Evolutionary conservation across 2,888 invertebrate genomes (phyloP).

Genomic region (Melanargia galathea): DNA sequence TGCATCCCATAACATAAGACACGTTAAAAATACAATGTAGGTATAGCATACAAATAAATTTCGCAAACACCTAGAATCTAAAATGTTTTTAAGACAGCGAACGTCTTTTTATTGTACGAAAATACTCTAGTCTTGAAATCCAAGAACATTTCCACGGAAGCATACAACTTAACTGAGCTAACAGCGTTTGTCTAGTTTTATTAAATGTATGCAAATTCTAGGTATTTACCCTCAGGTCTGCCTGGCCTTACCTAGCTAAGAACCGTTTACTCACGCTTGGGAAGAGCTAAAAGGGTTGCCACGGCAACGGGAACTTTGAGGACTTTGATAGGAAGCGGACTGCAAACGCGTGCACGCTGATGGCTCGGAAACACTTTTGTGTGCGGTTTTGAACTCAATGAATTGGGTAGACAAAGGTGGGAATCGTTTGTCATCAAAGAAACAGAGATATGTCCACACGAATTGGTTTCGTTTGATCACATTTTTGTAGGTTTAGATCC

Average conservation of each 20-base stretch:
- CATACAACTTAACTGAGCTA: conserved; percentile 26
- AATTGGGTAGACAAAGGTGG: conserved; percentile 15
- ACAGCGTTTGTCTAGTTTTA: conserved; percentile 23
- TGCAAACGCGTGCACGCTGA: conserved; percentile 33
- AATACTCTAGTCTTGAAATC: background rate
- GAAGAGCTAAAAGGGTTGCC: conserved; percentile 33
- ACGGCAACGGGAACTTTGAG: conserved; percentile 32
- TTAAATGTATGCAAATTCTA: conserved; percentile 26
- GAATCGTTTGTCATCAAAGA: conserved; percentile 17
- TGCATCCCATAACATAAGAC: too few relatives aligned
- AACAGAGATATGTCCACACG: conserved; percentile 17
- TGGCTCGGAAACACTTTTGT: conserved; percentile 26
- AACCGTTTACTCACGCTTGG: conserved; percentile 32
- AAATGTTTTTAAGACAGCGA: background rate
- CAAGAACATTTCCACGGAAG: conserved; percentile 17
- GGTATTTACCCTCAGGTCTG: conserved; percentile 24
- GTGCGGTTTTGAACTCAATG: conserved; percentile 30
- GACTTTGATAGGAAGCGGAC: conserved; percentile 38
- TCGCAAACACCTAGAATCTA: background rate
- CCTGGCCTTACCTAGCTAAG: conserved; percentile 28
- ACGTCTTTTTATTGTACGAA: background rate
- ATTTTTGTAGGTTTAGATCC: conserved; percentile 21
- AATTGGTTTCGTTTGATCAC: conserved; percentile 20
- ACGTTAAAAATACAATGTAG: too few relatives aligned
- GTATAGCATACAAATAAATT: too few relatives aligned